A percentile compares a stretch with the other conserved stretches of the same genome.
These are phyloP conservation scores for Enteromius anoplus DNA, from an alignment of 2,797 vertebrate genomes.

Conservation along the genomic window DNA sequence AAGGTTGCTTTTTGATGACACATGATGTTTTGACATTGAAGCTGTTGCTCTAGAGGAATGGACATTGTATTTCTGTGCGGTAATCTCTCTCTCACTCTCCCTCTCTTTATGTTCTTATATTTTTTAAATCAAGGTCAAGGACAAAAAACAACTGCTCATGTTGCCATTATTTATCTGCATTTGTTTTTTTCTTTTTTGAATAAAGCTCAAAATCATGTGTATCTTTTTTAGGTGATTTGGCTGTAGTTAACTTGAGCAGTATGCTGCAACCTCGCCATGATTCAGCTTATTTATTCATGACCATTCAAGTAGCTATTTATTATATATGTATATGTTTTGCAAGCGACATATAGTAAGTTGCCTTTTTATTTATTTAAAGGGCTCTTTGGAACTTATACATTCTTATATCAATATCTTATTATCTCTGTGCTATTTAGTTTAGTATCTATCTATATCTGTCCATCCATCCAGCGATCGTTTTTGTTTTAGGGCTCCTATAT, in stretches of 20 bases:
- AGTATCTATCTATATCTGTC: no score
- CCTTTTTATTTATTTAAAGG: background rate
- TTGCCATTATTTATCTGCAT: background rate
- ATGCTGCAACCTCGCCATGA: background rate
- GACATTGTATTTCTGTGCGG: background rate
- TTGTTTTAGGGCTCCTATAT: background rate
- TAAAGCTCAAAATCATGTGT: background rate
- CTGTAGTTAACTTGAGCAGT: background rate
- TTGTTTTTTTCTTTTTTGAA: no score
- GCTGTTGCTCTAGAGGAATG: background rate
- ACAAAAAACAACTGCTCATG: background rate
- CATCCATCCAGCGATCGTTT: background rate
- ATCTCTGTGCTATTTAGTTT: background rate
- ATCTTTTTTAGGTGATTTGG: background rate
- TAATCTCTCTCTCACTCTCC: background rate
- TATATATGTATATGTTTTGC: background rate
- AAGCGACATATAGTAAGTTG: background rate
- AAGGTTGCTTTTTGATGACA: conserved; percentile 3
- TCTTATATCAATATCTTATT: background rate
- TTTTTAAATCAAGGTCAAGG: background rate
- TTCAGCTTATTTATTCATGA: background rate
- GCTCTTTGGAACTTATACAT: background rate
- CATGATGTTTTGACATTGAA: background rate
- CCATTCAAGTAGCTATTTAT: background rate
- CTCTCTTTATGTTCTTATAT: background rate